phyloP scores from a whole-genome alignment of 53 echinoderm and acorn worm species.

The Glandiceps talaboti region DNA sequence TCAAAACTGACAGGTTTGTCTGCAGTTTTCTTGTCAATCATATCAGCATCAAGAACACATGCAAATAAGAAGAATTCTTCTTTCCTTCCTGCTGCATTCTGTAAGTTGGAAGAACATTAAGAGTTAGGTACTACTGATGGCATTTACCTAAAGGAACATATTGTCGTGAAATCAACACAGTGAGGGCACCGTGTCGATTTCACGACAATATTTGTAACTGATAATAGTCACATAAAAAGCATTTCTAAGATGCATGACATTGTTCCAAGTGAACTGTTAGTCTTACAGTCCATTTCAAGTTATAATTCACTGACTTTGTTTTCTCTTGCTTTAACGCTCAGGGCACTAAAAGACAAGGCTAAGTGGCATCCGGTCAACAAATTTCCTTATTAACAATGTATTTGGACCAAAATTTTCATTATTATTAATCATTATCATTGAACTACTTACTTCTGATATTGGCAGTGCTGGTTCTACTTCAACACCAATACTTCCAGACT shows the following conservation, averaged over 20 bases:
- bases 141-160: too few relatives aligned
- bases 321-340: background rate
- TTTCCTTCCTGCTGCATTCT: constrained; percentile 10
- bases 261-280: too few relatives aligned
- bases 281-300: background rate
- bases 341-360: background rate
- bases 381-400: background rate
- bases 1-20: constrained; percentile 8
- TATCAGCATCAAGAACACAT: constrained; percentile 2
- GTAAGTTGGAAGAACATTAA: background rate
- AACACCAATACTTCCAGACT: background rate
- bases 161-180: too few relatives aligned
- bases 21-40: constrained; percentile 2
- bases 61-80: constrained; percentile 9
- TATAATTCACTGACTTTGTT: background rate
- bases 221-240: too few relatives aligned
- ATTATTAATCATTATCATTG: background rate
- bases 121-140: background rate
- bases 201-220: too few relatives aligned
- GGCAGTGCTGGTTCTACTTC: constrained; percentile 2
- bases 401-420: background rate
- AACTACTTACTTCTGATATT: constrained; percentile 8
- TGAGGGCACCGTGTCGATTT: too few relatives aligned
- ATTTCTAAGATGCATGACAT: too few relatives aligned
- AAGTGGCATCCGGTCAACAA: too few relatives aligned